Conservation (phyloP, 2,888 invertebrate genomes). For the Caenorhabditis sinica region DNA sequence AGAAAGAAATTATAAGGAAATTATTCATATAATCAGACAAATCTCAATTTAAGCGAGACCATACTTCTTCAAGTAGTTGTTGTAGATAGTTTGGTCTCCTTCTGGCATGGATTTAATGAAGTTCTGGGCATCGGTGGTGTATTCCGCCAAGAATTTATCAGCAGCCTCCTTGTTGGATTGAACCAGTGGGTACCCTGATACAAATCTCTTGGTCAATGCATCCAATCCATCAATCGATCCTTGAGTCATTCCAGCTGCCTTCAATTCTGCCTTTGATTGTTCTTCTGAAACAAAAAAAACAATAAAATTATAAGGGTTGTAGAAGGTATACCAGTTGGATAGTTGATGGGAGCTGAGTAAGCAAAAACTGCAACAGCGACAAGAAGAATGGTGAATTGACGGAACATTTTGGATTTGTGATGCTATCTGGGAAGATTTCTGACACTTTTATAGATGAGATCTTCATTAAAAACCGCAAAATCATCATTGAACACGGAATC, state of each 20-base stretch:
- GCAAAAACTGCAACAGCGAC: background rate
- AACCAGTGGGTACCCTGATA: constrained; percentile 27
- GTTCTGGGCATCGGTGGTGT: constrained; percentile 12
- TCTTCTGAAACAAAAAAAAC: constrained; percentile 2
- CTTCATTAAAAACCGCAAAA: background rate
- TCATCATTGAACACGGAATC: constrained; percentile 6
- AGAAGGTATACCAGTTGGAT: constrained; percentile 15
- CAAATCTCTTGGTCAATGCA: constrained; percentile 22
- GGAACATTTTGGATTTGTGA: constrained; percentile 20
- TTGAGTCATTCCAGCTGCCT: constrained; percentile 37
- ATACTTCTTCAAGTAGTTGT: constrained; percentile 23
- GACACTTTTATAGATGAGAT: background rate
- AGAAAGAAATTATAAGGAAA: background rate
- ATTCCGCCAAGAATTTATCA: constrained; percentile 27
- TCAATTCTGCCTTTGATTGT: constrained; percentile 5
- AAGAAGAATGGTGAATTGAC: background rate
- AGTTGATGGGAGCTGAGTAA: background rate
- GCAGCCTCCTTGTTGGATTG: constrained; percentile 10
- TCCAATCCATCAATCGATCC: constrained; percentile 31
- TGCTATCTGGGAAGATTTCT: background rate
- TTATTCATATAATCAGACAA: background rate
- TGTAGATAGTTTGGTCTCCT: constrained; percentile 21
- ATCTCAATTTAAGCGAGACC: constrained; percentile 19
- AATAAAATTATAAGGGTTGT: background rate
- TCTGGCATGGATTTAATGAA: constrained; percentile 29